Percentiles rank a stretch among this genome's conserved stretches.
phyloP scores from a whole-genome alignment of 1,140 invertebrate species.

The Radopholus similis region DNA sequence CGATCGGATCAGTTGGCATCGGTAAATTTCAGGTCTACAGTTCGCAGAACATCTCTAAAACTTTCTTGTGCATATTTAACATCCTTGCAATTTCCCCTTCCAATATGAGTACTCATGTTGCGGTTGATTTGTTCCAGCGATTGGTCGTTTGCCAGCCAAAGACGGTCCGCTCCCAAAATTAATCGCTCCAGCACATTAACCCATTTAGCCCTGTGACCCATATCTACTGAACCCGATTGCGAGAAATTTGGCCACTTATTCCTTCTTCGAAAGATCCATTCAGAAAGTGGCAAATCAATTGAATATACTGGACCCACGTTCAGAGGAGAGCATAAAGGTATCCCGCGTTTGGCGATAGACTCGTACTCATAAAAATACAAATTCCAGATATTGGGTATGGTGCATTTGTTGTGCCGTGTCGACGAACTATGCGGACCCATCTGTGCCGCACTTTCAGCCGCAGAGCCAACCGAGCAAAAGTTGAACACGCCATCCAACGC shows the following conservation, averaged over 20 bases:
- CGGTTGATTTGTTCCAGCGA: slow-evolving; percentile 39
- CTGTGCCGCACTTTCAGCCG: background rate
- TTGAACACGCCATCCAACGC: slow-evolving; percentile 5
- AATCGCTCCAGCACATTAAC: background rate
- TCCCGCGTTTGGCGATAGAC: background rate
- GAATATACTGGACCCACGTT: slow-evolving; percentile 34
- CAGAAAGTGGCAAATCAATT: slow-evolving; percentile 40
- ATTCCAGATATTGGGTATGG: background rate
- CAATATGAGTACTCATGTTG: slow-evolving; percentile 50
- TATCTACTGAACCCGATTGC: slow-evolving; percentile 40
- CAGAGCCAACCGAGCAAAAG: background rate
- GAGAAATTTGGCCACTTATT: slow-evolving; percentile 42
- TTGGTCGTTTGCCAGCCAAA: slow-evolving; percentile 36
- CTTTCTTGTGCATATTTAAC: slow-evolving; percentile 50
- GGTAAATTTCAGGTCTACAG: slow-evolving; percentile 42
- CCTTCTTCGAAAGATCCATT: slow-evolving; percentile 40
- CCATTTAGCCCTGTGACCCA: slow-evolving; percentile 29
- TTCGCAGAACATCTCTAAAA: slow-evolving; percentile 43
- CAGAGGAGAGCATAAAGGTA: slow-evolving; percentile 45
- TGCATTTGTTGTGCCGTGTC: slow-evolving; percentile 29
- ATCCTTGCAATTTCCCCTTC: slow-evolving; percentile 33
- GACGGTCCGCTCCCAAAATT: background rate
- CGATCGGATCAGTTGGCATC: background rate
- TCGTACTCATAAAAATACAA: background rate
- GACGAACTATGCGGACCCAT: slow-evolving; percentile 10